Evolutionary conservation across 2,113 vertebrate genomes (phyloP), one percentile per base, ranked within the genome.

Genomic region (Atlantisia rogersi): DNA sequence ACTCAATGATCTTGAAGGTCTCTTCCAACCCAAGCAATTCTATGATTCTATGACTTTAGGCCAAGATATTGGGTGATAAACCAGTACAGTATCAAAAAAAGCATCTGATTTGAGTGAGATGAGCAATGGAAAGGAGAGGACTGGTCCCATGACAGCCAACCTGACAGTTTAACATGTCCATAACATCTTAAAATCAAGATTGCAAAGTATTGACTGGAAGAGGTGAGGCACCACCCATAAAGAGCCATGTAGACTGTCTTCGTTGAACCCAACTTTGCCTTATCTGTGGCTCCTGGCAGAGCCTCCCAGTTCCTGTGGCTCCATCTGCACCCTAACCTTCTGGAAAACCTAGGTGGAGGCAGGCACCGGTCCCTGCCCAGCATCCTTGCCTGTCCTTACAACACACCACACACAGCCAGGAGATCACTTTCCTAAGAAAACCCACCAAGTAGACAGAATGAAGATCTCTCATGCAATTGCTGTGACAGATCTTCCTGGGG

Each of bases 251-350:
- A 77, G 29, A 40, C 3, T 29, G 7, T 39, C 10, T 63, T 74
- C 31, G 13, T 65, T 24, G 40, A 63, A 69, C 21, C 32, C 76
- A 32, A 6, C 2, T 52, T 59, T 84, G 28, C 12, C 35, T 59
- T 67, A 70, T 4, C 44, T 63, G 7, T 69, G 52, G 16, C 15
- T 59, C 31, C 59, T 74, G 37, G 29, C 14, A 53, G 17, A 68
- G 5, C 5, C 0, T 5, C 6, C 10, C 29, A 11, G 18, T 14
- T 85, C 24, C 67, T 0, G 0, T 20, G 9, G 18, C 26, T 48
- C 22, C 31, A 65, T 5, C 9, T 62, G 35, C 35, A 37, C 3
- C 29, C 29, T 55, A 55, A 55, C 0, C 1, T 12, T 19, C 46
- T 10, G 40, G 64, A 52, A 74, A 71, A 35, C 6, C 24, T 4